Base-by-base conservation (phyloP, 1,140 invertebrate species). In the Diploscapter pachys region DNA sequence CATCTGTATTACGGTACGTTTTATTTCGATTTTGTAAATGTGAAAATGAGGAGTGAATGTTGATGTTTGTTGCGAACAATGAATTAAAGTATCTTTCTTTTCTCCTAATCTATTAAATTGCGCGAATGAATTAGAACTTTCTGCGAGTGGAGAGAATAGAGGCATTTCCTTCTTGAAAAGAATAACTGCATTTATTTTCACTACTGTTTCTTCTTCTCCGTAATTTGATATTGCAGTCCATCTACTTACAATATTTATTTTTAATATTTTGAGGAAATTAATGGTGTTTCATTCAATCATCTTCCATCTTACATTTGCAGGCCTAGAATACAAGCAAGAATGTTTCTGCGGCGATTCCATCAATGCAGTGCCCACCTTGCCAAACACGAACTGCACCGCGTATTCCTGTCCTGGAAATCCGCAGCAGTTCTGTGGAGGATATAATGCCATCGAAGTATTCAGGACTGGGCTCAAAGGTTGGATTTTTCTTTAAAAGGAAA, bases 341-440 rank as follows among this genome's bases (percentile, higher is more conserved):
- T 83, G 81, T 75, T 83, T 84, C 65, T 83, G 81, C 62, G 81
- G 81, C 6, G 68, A 69, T 51, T 49, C 61, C 31, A 52, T 72
- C 9, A 51, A 13, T n/a, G 13, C 55, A 56, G 51, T 31, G 31
- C 31, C 56, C 55, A 50, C 11, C 70, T 31, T 73, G 68, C 48
- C 51, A 50, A 49, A 71, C 9, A 64, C 48, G 48, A 53, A 71
- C n/a, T 83, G 83, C 65, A 9, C 69, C 53, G 50, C 9, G 4
- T 83, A 76, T 65, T 61, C 53, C 11, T 82, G 79, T 63, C 76
- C 80, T 8, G 73, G 70, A 5, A 31, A 62, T 31, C 51, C 53
- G 11, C 50, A 51, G 5, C 48, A 48, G 8, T 75, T 63, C 68
- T 83, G 82, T 71, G 81, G 81, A 54, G 80, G 81, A 49, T 80